Evolutionary conservation across 1,140 invertebrate species (phyloP), one percentile per base, ranked within the genome.

Genomic region (Drosophila persimilis): DNA sequence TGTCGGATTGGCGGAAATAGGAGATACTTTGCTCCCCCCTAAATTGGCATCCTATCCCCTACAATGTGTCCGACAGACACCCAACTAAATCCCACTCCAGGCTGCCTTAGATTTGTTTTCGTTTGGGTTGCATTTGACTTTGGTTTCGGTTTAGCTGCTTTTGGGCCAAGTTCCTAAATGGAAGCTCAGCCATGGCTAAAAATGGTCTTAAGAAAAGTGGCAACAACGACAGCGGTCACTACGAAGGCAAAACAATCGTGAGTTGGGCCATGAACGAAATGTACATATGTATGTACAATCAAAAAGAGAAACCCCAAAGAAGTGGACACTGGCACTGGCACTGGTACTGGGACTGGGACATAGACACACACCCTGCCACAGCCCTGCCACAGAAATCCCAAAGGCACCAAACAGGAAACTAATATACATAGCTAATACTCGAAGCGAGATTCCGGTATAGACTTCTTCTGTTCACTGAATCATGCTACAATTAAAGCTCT

Each of bases 111-210:
- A 63, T 76, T 64, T 46, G 48, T 54, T 67, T 74, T 57, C 41
- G 74, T 44, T 56, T 55, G 77, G 47, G 70, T 77, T 80, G 24
- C 24, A 26, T 26, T 26, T 60, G 77, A 65, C 60, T 80, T 80
- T 60, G 77, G 70, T 63, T 80, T 80, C 45, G 24, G 81, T 76
- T 76, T 80, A 13, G 35, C 35, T 54, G 62, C 57, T 29, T 51
- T 51, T 39, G 15, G 7, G 58, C 74, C 74, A 77, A 77, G 74
- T 78, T 75, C 51, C 78, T 47, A 84, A 84, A 76, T 84, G 80
- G 81, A 84, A 84, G 85, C 80, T 73, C 69, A 80, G 80, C 77
- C 80, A 67, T 85, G 80, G 76, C 80, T 73, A 80, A 80, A 85
- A 80, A 85, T 85, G 80, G 80, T 73, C 76, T 80, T 73, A 53